phyloP scores from a whole-genome alignment of 2,888 invertebrate species.

The Thumatha senex region DNA sequence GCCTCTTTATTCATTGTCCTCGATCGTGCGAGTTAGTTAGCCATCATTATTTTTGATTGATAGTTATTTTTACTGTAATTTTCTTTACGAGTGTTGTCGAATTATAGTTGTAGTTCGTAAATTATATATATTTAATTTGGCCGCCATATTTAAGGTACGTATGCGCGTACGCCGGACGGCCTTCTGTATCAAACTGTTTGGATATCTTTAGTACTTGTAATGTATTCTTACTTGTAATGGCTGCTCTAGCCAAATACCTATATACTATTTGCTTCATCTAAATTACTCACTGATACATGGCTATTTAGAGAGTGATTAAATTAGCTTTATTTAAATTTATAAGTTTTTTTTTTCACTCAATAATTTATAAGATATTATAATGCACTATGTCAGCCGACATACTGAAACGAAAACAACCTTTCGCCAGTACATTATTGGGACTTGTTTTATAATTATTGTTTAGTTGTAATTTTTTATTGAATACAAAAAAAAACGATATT shows the following conservation, averaged over 20 bases:
- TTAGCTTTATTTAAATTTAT: constrained; percentile 78
- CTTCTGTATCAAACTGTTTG: constrained; percentile 59
- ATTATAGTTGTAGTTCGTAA: constrained; percentile 74
- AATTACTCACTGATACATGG: constrained; percentile 67
- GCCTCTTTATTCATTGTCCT: constrained; percentile 78
- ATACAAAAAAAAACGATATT: constrained; percentile 78
- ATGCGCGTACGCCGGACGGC: constrained; percentile 32
- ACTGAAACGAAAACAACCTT: constrained; percentile 38
- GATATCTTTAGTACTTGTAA: constrained; percentile 41
- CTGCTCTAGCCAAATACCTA: constrained; percentile 39
- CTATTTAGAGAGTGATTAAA: constrained; percentile 66
- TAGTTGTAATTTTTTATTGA: constrained; percentile 78
- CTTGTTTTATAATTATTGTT: constrained; percentile 70
- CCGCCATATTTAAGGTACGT: constrained; percentile 8
- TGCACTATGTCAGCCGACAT: constrained; percentile 32
- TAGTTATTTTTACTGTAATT: constrained; percentile 67
- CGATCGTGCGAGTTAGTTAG: constrained; percentile 70
- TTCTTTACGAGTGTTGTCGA: constrained; percentile 63
- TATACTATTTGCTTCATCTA: constrained; percentile 47
- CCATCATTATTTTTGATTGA: constrained; percentile 74
- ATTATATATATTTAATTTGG: constrained; percentile 61
- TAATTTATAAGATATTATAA: constrained; percentile 45
- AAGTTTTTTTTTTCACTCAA: constrained; percentile 69
- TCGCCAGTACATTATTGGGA: constrained; percentile 64
- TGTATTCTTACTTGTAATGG: constrained; percentile 49